These are phyloP conservation scores for Chrysochloris asiatica DNA, from an alignment of 2,113 vertebrate species.

Conservation along the genomic window DNA sequence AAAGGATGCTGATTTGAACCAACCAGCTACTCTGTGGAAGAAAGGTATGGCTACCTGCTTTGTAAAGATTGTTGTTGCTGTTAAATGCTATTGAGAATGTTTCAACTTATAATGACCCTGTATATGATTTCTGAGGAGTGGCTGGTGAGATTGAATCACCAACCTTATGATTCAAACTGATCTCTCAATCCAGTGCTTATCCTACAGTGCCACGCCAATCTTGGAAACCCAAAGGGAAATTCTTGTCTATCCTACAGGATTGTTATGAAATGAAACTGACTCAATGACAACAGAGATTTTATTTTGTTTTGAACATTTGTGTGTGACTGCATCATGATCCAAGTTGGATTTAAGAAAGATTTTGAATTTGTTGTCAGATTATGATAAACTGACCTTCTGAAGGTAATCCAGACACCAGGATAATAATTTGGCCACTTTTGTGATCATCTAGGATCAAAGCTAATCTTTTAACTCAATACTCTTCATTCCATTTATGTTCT, in stretches of 20 bases:
- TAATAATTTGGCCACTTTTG: slow-evolving; percentile 21
- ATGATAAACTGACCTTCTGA: background rate
- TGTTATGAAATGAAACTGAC: too few species aligned
- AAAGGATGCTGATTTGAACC: background rate
- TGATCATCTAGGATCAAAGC: slow-evolving; percentile 60
- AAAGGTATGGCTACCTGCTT: background rate
- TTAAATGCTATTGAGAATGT: too few species aligned
- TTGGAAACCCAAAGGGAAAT: background rate
- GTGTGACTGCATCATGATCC: background rate
- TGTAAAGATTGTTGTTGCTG: too few species aligned
- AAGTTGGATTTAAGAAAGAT: slow-evolving; percentile 10
- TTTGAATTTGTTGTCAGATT: background rate
- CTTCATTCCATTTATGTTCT: background rate
- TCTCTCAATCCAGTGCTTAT: too few species aligned
- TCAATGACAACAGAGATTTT: background rate
- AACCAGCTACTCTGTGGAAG: background rate
- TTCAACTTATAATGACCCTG: too few species aligned
- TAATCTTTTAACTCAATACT: slow-evolving; percentile 39
- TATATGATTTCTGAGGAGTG: too few species aligned
- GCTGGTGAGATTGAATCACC: background rate
- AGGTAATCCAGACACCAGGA: background rate
- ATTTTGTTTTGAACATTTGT: background rate
- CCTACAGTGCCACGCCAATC: too few species aligned
- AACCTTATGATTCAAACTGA: too few species aligned
- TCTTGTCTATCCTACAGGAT: background rate